Conservation (phyloP, 1,140 invertebrate genomes). For the Diabrotica virgifera region DNA sequence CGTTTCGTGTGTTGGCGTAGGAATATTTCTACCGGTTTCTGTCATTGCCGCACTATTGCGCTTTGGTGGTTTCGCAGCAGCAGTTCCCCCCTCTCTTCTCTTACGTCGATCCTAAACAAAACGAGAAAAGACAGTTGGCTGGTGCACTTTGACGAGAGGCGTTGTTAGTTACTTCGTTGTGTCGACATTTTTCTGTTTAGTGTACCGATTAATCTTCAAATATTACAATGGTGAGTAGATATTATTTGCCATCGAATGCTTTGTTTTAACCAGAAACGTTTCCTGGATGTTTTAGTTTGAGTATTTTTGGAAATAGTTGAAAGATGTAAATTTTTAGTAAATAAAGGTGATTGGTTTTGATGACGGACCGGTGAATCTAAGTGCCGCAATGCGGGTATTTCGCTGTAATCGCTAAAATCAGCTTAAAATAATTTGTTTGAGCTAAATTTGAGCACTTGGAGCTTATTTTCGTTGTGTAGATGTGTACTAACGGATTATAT, state of each 20-base stretch:
- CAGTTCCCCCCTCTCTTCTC: slow-evolving; percentile 24
- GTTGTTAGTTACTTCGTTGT: slow-evolving; percentile 49
- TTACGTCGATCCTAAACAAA: slow-evolving; percentile 39
- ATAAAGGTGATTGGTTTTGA: slow-evolving; percentile 28
- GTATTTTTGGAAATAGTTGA: slow-evolving; percentile 29
- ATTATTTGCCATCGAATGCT: slow-evolving; percentile 43
- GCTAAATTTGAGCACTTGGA: too few relatives aligned
- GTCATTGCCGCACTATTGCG: slow-evolving; percentile 46
- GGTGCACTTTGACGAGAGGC: slow-evolving; percentile 55
- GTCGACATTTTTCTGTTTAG: slow-evolving; percentile 35
- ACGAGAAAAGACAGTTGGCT: slow-evolving; percentile 52
- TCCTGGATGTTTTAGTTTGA: not conserved
- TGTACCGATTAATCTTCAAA: slow-evolving; percentile 38
- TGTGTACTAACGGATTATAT: slow-evolving; percentile 19
- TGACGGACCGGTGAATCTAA: slow-evolving; percentile 36
- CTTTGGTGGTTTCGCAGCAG: slow-evolving; percentile 37
- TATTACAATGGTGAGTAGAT: slow-evolving; percentile 59
- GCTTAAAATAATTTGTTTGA: not conserved
- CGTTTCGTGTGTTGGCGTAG: slow-evolving; percentile 28
- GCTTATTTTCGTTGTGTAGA: too few relatives aligned
- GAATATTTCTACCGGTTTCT: slow-evolving; percentile 45
- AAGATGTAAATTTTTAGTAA: slow-evolving; percentile 27
- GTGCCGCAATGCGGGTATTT: slow-evolving; percentile 42
- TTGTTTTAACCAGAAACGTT: slow-evolving; percentile 10
- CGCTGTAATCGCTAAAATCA: not conserved